phyloP scores from a whole-genome alignment of 2,888 invertebrate species.

The Pseudococcus longispinus region DNA sequence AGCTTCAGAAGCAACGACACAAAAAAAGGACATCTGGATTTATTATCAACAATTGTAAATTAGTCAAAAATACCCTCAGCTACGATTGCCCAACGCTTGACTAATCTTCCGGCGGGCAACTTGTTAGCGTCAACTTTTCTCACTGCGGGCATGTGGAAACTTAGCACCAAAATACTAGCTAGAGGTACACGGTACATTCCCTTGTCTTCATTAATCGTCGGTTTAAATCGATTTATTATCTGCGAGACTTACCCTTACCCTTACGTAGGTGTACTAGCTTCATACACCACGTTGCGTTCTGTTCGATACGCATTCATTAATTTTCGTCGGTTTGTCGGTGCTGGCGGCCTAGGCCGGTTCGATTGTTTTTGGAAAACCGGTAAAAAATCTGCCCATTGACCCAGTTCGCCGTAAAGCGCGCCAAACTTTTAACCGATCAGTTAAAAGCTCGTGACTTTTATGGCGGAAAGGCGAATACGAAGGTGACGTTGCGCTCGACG shows the following conservation, averaged over 20 bases:
- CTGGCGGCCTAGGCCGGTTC: neutral
- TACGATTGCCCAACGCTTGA: neutral
- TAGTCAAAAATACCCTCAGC: neutral
- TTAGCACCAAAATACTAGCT: neutral
- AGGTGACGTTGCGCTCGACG: neutral
- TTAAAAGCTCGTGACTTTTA: constrained; percentile 1
- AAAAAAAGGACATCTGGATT: neutral
- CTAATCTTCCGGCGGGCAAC: neutral
- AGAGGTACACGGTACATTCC: neutral
- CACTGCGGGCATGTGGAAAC: neutral
- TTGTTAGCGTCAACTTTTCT: constrained; percentile 34
- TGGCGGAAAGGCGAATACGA: neutral
- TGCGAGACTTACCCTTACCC: neutral
- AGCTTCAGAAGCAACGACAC: neutral
- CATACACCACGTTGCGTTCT: neutral
- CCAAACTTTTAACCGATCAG: neutral
- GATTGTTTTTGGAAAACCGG: neutral
- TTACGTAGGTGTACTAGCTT: neutral
- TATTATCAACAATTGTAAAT: neutral
- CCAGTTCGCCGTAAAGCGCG: neutral
- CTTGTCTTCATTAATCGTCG: constrained; percentile 26
- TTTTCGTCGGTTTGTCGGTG: neutral
- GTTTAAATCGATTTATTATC: constrained; percentile 20
- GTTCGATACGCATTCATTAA: constrained; percentile 26
- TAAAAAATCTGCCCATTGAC: constrained; percentile 15